These are phyloP conservation scores for Girardinus metallicus DNA, from an alignment of 2,797 vertebrate genomes.

Conservation along the genomic window DNA sequence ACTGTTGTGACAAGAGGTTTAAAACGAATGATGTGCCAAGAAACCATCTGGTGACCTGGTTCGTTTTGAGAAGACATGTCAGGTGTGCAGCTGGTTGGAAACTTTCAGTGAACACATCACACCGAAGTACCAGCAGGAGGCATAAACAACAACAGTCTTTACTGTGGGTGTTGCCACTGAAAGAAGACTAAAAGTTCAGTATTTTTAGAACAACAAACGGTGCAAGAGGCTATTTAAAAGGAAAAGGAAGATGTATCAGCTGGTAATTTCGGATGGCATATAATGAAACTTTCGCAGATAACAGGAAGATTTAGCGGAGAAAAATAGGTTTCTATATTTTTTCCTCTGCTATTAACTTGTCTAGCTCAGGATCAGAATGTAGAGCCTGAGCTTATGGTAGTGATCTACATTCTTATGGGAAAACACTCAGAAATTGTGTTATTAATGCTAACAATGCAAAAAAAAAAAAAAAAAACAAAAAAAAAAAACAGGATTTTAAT, in stretches of 20 bases:
- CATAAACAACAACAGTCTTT: background rate
- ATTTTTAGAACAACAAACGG: background rate
- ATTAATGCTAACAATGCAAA: background rate
- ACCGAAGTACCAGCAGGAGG: background rate
- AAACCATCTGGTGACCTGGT: background rate
- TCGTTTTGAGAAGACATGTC: background rate
- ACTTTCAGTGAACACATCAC: background rate
- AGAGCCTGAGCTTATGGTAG: background rate
- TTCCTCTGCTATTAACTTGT: background rate
- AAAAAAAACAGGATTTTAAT: background rate
- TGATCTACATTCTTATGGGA: background rate
- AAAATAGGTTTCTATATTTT: background rate
- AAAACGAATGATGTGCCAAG: background rate
- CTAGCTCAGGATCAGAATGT: no score
- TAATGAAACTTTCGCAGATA: background rate
- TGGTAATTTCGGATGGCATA: background rate
- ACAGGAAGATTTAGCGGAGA: background rate
- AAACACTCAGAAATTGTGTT: background rate
- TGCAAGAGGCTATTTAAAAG: background rate
- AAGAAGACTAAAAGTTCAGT: background rate
- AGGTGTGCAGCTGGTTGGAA: background rate
- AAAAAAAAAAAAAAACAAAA: no score
- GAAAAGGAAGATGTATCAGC: background rate
- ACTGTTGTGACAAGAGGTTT: conserved; percentile 41
- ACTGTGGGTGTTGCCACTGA: background rate